Evolutionary conservation across 2,888 invertebrate species (phyloP).

Genomic region (Ichneumoninae sp.): DNA sequence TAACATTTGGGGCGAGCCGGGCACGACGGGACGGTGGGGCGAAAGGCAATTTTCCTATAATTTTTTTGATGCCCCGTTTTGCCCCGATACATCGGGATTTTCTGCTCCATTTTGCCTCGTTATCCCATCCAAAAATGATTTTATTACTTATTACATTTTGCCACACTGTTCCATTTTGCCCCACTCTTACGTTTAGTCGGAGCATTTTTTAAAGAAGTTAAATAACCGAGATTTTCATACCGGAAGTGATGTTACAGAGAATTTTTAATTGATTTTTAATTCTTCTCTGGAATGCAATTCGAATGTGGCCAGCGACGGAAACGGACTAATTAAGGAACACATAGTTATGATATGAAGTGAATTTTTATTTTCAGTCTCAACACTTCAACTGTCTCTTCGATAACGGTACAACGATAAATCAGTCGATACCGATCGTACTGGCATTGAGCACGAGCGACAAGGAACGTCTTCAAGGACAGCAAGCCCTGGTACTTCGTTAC

Average conservation of each 20-base stretch:
- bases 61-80: too few relatives aligned
- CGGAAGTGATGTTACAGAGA: not conserved
- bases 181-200: not conserved
- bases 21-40: too few relatives aligned
- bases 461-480: slow-evolving; percentile 89
- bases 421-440: slow-evolving; percentile 97
- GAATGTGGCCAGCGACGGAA: too few relatives aligned
- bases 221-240: too few relatives aligned
- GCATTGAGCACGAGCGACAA: slow-evolving; percentile 91
- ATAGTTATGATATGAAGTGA: not conserved
- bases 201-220: not conserved
- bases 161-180: too few relatives aligned
- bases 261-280: not conserved
- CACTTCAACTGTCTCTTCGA: slow-evolving; percentile 95
- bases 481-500: slow-evolving; percentile 89
- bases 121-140: too few relatives aligned
- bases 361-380: slow-evolving; percentile 85
- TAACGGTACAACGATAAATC: slow-evolving; percentile 91
- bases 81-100: too few relatives aligned
- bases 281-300: not conserved
- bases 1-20: slow-evolving; percentile 5
- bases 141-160: too few relatives aligned
- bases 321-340: too few relatives aligned
- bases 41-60: too few relatives aligned
- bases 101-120: too few relatives aligned